Percentiles rank a stretch among this genome's conserved stretches.
phyloP scores from a whole-genome alignment of 30 jellyfish, hydroid and myxozoan genomes.

The Turritopsis dohrnii region DNA sequence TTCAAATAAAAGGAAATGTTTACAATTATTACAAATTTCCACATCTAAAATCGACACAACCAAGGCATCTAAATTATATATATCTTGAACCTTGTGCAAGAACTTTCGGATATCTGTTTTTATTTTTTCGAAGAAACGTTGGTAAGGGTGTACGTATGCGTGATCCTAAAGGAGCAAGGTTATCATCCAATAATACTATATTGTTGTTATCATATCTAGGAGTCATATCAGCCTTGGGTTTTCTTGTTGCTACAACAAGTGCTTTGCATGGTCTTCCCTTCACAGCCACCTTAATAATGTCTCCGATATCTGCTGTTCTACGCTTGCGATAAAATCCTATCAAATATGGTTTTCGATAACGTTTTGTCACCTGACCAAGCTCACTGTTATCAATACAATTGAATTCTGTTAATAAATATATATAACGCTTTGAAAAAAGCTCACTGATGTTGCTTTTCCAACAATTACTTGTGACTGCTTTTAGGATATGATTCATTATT shows the following conservation, averaged over 20 bases:
- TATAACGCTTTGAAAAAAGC: conserved; percentile 19
- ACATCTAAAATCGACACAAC: too few species aligned
- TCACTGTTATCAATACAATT: conserved; percentile 93
- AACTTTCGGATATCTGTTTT: conserved; percentile 76
- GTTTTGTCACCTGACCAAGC: conserved; percentile 68
- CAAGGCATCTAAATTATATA: conserved; percentile 33
- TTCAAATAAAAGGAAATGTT: too few species aligned
- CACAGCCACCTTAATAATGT: conserved; percentile 80
- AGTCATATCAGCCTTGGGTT: conserved; percentile 60
- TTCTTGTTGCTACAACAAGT: conserved; percentile 89
- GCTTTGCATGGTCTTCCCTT: conserved; percentile 94
- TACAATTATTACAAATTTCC: too few species aligned
- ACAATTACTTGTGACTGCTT: background rate
- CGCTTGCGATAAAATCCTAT: conserved; percentile 94
- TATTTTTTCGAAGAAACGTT: conserved; percentile 52
- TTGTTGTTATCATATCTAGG: conserved; percentile 94
- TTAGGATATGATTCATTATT: background rate
- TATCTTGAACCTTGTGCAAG: conserved; percentile 67
- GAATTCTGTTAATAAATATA: conserved; percentile 64
- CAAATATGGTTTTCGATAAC: conserved; percentile 86
- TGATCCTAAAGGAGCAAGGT: conserved; percentile 84
- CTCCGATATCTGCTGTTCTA: conserved; percentile 96
- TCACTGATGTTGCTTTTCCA: background rate
- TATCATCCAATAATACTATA: conserved; percentile 85
- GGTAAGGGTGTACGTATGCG: conserved; percentile 88